These are phyloP conservation scores for Anser brachyrhynchus DNA, from an alignment of 2,113 vertebrate genomes.

Conservation along the genomic window DNA sequence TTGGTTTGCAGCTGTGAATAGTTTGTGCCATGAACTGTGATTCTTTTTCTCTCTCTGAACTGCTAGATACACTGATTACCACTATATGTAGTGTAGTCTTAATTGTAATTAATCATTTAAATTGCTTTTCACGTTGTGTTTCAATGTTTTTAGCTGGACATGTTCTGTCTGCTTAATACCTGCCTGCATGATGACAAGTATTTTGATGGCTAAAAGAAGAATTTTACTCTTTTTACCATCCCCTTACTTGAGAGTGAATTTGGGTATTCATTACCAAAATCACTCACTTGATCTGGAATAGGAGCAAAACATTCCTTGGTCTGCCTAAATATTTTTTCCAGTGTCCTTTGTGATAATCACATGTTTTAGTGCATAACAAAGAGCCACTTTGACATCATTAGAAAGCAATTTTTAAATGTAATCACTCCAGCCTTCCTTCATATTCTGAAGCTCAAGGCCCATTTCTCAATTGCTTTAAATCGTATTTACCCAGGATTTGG, in stretches of 20 bases:
- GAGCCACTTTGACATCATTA: not conserved
- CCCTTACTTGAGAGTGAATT: not conserved
- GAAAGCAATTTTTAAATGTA: not conserved
- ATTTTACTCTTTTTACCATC: not conserved
- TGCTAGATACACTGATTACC: not conserved
- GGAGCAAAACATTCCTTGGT: not conserved
- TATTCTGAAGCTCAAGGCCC: not conserved
- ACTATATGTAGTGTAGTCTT: not conserved
- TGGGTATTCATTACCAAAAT: not conserved
- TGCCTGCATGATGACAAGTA: not conserved
- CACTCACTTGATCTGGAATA: not conserved
- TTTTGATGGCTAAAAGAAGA: not conserved
- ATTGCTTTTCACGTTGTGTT: not conserved
- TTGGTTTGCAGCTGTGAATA: not conserved
- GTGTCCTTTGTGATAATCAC: not conserved
- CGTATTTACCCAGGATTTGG: not conserved
- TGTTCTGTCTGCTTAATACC: not conserved
- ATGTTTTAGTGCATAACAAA: not conserved
- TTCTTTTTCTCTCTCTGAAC: not conserved
- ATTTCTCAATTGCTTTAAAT: not conserved
- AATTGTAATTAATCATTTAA: not conserved
- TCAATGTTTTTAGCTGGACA: not conserved
- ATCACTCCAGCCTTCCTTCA: not conserved
- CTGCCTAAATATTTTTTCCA: conserved; percentile 9
- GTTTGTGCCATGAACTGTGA: not conserved